A percentile compares a stretch with the other conserved stretches of the same genome.
These are phyloP conservation scores for Achlya flavicornis DNA, from an alignment of 2,888 invertebrate species.

Conservation along the genomic window DNA sequence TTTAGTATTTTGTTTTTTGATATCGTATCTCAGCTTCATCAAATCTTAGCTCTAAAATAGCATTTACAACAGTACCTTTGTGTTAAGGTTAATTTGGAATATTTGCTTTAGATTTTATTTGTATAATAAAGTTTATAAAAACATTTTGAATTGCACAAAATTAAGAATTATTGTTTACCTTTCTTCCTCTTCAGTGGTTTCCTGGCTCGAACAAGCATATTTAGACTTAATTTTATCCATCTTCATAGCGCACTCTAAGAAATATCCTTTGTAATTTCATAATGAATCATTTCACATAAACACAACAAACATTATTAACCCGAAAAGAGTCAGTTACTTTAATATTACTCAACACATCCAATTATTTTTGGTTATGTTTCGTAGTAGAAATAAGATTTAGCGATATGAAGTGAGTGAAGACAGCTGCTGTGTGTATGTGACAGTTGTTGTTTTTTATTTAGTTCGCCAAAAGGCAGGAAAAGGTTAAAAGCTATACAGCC, in stretches of 20 bases:
- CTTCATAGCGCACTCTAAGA: conserved; percentile 48
- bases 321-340: conserved; percentile 13
- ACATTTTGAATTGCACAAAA: neutral
- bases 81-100: no score
- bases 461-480: no score
- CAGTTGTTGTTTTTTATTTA: no score
- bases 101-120: no score
- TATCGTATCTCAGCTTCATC: no score
- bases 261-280: conserved; percentile 31
- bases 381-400: no score
- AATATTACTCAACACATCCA: neutral
- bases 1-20: no score
- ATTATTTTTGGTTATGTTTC: conserved; percentile 30
- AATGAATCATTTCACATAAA: conserved; percentile 24
- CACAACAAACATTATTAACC: conserved; percentile 12
- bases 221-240: conserved; percentile 64
- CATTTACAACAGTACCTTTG: no score
- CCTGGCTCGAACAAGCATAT: conserved; percentile 61
- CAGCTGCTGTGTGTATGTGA: neutral
- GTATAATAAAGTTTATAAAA: no score
- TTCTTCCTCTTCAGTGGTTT: conserved; percentile 67
- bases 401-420: neutral
- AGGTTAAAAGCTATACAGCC: no score
- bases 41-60: no score
- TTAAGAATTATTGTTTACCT: conserved; percentile 50